Evolutionary conservation across 1,140 invertebrate species (phyloP).

Genomic region (Ectropis grisescens): DNA sequence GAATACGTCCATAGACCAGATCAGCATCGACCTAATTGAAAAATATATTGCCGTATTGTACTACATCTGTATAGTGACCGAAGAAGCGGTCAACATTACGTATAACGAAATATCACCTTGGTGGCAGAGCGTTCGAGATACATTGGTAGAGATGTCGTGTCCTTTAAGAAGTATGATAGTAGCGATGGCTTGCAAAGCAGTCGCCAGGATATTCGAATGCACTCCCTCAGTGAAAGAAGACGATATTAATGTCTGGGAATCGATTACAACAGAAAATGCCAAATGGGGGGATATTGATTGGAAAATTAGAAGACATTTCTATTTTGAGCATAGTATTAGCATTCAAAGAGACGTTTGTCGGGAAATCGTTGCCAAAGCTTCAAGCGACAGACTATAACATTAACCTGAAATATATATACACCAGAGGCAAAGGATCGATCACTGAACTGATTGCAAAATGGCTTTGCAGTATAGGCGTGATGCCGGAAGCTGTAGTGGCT

Average conservation of each 20-base stretch:
- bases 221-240: constrained; percentile 35
- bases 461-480: constrained; percentile 78
- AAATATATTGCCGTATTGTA: constrained; percentile 61
- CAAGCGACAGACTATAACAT: constrained; percentile 74
- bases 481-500: constrained; percentile 69
- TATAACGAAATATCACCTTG: constrained; percentile 80
- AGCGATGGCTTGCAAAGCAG: constrained; percentile 81
- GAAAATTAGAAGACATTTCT: constrained; percentile 90
- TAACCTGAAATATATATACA: constrained; percentile 81
- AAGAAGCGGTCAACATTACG: constrained; percentile 52
- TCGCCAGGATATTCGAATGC: constrained; percentile 68
- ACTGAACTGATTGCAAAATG: constrained; percentile 88
- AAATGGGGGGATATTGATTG: constrained; percentile 88
- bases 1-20: constrained; percentile 64
- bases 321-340: constrained; percentile 79
- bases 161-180: constrained; percentile 81
- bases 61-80: constrained; percentile 48
- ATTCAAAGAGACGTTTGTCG: constrained; percentile 61
- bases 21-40: constrained; percentile 65
- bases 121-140: constrained; percentile 81
- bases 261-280: constrained; percentile 85
- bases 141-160: constrained; percentile 77
- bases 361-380: constrained; percentile 67
- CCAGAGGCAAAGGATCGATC: constrained; percentile 86
- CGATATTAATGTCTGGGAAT: constrained; percentile 83